phyloP scores from a whole-genome alignment of 2,888 invertebrate species.

The Dastarcus helophoroides region DNA sequence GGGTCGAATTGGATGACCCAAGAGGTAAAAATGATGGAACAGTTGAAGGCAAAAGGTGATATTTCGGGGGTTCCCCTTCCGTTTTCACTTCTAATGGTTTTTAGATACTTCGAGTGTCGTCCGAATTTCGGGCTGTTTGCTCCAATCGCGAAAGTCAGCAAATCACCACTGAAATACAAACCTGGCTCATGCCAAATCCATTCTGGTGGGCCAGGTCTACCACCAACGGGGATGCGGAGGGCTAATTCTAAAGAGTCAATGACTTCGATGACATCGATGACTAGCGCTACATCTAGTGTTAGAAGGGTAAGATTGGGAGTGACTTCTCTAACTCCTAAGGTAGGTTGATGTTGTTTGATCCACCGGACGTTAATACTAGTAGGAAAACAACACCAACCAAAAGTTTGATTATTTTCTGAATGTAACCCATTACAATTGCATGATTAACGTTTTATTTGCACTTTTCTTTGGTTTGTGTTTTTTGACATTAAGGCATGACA shows the following conservation, averaged over 20 bases:
- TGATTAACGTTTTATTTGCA: too few species aligned
- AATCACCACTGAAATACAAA: slow-evolving; percentile 65
- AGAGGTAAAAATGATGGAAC: slow-evolving; percentile 94
- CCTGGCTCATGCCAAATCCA: slow-evolving; percentile 53
- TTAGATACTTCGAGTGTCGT: slow-evolving; percentile 87
- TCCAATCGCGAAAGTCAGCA: slow-evolving; percentile 79
- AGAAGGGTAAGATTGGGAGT: slow-evolving; percentile 71
- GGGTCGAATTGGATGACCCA: slow-evolving; percentile 88
- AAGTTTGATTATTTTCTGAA: too few species aligned
- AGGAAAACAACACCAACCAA: too few species aligned
- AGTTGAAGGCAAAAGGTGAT: slow-evolving; percentile 79
- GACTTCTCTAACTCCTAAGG: slow-evolving; percentile 46
- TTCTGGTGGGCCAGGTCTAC: slow-evolving; percentile 34
- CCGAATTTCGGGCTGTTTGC: slow-evolving; percentile 89
- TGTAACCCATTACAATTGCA: too few species aligned
- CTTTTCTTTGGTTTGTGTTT: too few species aligned
- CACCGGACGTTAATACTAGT: neutral
- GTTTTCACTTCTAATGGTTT: slow-evolving; percentile 9
- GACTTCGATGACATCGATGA: slow-evolving; percentile 42
- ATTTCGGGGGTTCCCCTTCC: neutral
- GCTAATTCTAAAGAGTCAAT: slow-evolving; percentile 80
- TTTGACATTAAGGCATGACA: too few species aligned
- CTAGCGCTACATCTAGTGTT: slow-evolving; percentile 39
- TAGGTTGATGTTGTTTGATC: slow-evolving; percentile 6
- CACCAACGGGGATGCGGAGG: slow-evolving; percentile 48